Evolutionary conservation across 2,797 vertebrate species (phyloP).

Genomic region (Rousettus madagascariensis): DNA sequence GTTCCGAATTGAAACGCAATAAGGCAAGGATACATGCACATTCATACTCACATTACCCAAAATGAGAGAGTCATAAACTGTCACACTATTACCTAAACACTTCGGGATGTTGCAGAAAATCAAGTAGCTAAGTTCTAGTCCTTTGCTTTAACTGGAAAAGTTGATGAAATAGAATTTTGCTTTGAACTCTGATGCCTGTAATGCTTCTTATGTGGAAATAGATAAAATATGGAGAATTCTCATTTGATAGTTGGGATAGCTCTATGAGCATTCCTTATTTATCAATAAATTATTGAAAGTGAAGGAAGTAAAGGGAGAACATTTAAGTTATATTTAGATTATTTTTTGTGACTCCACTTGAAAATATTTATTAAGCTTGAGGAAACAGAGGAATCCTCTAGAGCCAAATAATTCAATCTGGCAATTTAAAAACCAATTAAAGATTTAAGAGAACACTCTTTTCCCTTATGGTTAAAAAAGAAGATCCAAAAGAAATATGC

Average conservation of each 20-base stretch:
- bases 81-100: background rate
- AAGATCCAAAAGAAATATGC: conserved; percentile 66
- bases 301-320: conserved; percentile 74
- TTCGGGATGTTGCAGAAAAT: conserved; percentile 54
- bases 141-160: conserved; percentile 59
- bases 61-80: background rate
- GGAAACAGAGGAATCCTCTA: conserved; percentile 71
- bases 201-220: conserved; percentile 75
- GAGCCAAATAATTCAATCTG: conserved; percentile 79
- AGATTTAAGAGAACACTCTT: conserved; percentile 76
- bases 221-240: conserved; percentile 68
- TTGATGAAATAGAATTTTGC: conserved; percentile 55
- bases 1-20: conserved; percentile 37
- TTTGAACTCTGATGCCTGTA: conserved; percentile 69
- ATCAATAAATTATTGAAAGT: conserved; percentile 78
- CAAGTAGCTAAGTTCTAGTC: conserved; percentile 55
- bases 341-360: conserved; percentile 77
- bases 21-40: background rate
- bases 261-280: conserved; percentile 61
- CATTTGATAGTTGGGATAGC: conserved; percentile 70
- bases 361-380: conserved; percentile 82
- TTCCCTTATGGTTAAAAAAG: conserved; percentile 70
- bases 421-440: conserved; percentile 75
- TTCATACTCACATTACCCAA: background rate
- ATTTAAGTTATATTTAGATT: conserved; percentile 79